Evolutionary conservation across 53 echinoderm and acorn worm species (phyloP), one percentile per base, ranked within the genome.

Genomic region (Arbacia lixula): DNA sequence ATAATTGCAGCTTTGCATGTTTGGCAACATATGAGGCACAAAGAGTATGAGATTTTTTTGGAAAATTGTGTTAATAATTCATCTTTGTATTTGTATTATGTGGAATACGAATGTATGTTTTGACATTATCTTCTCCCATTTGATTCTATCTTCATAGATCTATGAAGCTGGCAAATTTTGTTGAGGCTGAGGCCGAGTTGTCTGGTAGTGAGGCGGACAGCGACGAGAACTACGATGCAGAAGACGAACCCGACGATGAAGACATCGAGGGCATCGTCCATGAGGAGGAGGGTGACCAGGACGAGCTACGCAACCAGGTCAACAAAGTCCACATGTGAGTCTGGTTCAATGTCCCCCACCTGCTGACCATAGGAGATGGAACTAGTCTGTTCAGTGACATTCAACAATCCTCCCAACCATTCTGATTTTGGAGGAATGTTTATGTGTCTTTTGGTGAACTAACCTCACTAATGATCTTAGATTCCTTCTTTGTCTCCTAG

Each of bases 211-310:
- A 97, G 72, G 85, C 17, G 20, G 98, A 88, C 3, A 94, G 94
- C n/a, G 98, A 97, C 61, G 98, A 97, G 57, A 87, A 94, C 54
- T 95, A 95, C 26, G 96, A 95, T 72, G 93, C 92, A 1, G 94
- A 97, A 29, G 98, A 97, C 12, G 65, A 85, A 46, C 85, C 85
- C 12, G 97, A 97, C 60, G 94, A 90, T 25, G 46, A 86, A 68
- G 87, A 89, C 26, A 53, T 78, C 41, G 89, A 89, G 25, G 85
- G 46, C 42, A 90, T 88, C 5, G 86, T 86, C 40, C 76, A 92
- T 21, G 95, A 94, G 67, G 86, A 97, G 26, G 54, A 92, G 27
- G 91, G 88, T 30, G 81, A 91, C 26, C 84, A 91, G 66, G 94
- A 94, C 2, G 68, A 94, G 37, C 90, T 97, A 30, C 71, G 92